A percentile compares a stretch with the other conserved stretches of the same genome.
These are phyloP conservation scores for Psettodes erumei DNA, from an alignment of 2,113 vertebrate species.

Conservation along the genomic window DNA sequence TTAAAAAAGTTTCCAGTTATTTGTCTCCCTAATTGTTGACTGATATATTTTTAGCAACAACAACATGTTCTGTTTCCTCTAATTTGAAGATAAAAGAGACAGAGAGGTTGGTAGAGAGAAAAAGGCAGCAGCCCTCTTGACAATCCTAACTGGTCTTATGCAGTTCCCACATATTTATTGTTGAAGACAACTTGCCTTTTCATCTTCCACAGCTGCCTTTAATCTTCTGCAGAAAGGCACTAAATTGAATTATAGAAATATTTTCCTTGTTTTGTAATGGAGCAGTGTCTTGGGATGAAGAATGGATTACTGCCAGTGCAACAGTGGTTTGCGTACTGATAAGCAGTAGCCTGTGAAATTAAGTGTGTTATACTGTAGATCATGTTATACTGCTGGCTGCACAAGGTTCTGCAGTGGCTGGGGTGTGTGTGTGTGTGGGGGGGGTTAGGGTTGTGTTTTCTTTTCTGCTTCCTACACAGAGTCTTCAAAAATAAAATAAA, in stretches of 20 bases:
- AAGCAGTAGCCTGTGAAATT: constrained; percentile 45
- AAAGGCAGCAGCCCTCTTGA: constrained; percentile 18
- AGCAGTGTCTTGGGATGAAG: constrained; percentile 32
- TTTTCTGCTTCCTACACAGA: constrained; percentile 22
- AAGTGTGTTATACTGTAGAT: constrained; percentile 27
- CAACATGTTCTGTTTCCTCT: constrained; percentile 7
- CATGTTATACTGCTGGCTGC: constrained; percentile 31
- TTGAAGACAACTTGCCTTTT: constrained; percentile 64
- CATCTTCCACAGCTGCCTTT: constrained; percentile 71
- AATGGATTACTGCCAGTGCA: constrained; percentile 28
- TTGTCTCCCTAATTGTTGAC: background rate
- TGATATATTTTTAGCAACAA: constrained; percentile 3
- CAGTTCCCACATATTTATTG: constrained; percentile 55
- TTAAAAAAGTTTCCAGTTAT: background rate
- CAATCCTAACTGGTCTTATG: constrained; percentile 30
- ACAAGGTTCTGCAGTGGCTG: background rate
- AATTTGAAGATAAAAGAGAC: constrained; percentile 15
- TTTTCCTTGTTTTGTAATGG: constrained; percentile 60
- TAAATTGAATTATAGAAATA: constrained; percentile 60
- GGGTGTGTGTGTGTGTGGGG: background rate
- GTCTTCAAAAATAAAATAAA: constrained; percentile 41
- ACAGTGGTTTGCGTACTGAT: constrained; percentile 40
- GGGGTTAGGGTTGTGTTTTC: background rate
- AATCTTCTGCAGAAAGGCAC: constrained; percentile 63
- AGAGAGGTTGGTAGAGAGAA: background rate